These are phyloP conservation scores for Crenuchus spilurus DNA, from an alignment of 2,797 vertebrate species.

Conservation along the genomic window DNA sequence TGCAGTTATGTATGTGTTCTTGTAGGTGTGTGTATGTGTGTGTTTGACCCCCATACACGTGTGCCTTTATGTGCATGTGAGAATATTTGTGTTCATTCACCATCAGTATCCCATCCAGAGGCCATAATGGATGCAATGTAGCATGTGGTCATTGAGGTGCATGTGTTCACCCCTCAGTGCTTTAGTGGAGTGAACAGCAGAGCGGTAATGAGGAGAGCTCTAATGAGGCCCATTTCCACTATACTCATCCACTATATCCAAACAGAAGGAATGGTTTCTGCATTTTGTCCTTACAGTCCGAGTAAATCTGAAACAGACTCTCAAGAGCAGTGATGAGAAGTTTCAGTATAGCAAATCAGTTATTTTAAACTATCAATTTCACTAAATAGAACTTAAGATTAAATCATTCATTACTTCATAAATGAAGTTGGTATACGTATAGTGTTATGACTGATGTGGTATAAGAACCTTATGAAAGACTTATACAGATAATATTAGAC, in stretches of 20 bases:
- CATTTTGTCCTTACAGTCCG: not conserved
- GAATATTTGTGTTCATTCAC: constrained; percentile 10
- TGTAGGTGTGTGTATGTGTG: constrained; percentile 16
- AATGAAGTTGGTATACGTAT: too few relatives aligned
- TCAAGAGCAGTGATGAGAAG: not conserved
- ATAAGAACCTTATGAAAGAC: too few relatives aligned
- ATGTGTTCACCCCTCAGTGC: constrained; percentile 68
- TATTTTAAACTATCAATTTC: not conserved
- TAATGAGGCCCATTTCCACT: constrained; percentile 15
- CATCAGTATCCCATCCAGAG: constrained; percentile 76
- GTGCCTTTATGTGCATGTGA: not conserved
- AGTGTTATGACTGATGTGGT: too few relatives aligned
- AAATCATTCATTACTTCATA: too few relatives aligned
- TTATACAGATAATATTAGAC: too few relatives aligned
- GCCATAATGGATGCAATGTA: constrained; percentile 78
- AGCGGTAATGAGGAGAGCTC: constrained; percentile 71
- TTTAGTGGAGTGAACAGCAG: constrained; percentile 78
- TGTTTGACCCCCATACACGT: constrained; percentile 1
- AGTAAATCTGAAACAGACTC: not conserved
- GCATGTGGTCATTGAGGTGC: constrained; percentile 78
- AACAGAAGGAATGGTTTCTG: not conserved
- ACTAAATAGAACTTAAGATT: too few relatives aligned
- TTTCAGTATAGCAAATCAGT: not conserved
- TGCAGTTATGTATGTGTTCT: constrained; percentile 19
- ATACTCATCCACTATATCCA: not conserved